Percentiles rank a stretch among this genome's conserved stretches.
Conservation (phyloP, 2,113 vertebrate species). For the Pterocles burchelli region DNA sequence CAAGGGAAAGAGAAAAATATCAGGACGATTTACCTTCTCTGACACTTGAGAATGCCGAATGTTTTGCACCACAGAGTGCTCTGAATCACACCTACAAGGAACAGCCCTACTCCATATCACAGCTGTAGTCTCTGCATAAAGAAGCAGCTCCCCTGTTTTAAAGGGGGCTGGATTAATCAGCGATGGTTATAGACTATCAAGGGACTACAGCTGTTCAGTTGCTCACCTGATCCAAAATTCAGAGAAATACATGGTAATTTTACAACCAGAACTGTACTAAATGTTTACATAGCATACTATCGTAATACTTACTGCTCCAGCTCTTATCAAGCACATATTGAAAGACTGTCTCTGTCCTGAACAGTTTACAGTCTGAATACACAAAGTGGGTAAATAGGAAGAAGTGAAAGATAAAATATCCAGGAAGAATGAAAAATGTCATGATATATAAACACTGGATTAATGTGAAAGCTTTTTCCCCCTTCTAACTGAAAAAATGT, state of each 20-base stretch:
- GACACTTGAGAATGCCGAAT: neutral
- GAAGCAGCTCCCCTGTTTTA: neutral
- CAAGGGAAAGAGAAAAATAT: neutral
- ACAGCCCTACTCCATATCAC: rapidly evolving
- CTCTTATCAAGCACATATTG: neutral
- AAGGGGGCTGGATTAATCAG: neutral
- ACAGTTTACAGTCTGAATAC: neutral
- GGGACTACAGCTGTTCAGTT: neutral
- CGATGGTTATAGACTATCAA: neutral
- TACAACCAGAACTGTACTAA: neutral
- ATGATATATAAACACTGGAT: neutral
- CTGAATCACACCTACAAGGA: neutral
- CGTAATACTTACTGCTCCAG: neutral
- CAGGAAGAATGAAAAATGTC: neutral
- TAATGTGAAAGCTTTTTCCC: neutral
- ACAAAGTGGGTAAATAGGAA: neutral
- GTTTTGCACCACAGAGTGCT: neutral
- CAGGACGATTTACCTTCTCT: neutral
- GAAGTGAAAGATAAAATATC: neutral
- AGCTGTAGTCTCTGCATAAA: neutral
- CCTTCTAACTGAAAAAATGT: neutral
- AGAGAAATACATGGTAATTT: neutral
- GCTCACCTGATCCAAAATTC: neutral
- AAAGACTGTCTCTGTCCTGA: neutral
- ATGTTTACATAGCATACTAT: neutral